A percentile compares a stretch with the other conserved stretches of the same genome.
Conservation (phyloP, 2,888 invertebrate genomes). For the Nomada fucata region DNA sequence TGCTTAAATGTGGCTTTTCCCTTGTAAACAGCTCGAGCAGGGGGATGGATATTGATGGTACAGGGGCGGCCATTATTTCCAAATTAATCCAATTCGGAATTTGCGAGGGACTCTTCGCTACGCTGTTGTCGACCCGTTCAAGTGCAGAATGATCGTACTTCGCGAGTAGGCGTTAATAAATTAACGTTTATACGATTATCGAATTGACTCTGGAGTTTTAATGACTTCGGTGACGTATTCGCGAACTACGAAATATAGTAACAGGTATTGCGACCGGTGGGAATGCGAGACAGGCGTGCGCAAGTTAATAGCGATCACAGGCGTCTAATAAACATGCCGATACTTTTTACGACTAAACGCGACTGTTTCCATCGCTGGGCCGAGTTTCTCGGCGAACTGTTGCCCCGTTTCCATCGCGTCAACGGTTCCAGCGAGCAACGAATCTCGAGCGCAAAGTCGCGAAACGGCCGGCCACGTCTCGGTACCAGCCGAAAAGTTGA, state of each 20-base stretch:
- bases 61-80: too few species aligned
- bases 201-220: not conserved
- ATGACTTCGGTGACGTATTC: too few species aligned
- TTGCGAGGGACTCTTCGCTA: not conserved
- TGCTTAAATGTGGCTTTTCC: not conserved
- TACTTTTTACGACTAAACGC: not conserved
- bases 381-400: not conserved
- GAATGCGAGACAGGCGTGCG: not conserved
- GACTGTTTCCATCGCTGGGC: not conserved
- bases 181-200: not conserved
- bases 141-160: not conserved
- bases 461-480: not conserved
- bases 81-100: not conserved
- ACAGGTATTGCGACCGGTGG: not conserved
- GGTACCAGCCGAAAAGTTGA: not conserved
- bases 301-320: too few species aligned
- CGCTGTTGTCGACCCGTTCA: not conserved
- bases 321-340: not conserved
- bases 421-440: not conserved
- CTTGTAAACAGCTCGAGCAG: not conserved
- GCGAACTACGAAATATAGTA: not conserved
- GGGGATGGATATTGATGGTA: too few species aligned
- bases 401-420: not conserved
- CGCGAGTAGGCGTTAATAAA: not conserved
- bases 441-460: not conserved